Evolutionary conservation across 2,888 invertebrate species (phyloP), one percentile per base, ranked within the genome.

Genomic region (Drosophila buzzatii): DNA sequence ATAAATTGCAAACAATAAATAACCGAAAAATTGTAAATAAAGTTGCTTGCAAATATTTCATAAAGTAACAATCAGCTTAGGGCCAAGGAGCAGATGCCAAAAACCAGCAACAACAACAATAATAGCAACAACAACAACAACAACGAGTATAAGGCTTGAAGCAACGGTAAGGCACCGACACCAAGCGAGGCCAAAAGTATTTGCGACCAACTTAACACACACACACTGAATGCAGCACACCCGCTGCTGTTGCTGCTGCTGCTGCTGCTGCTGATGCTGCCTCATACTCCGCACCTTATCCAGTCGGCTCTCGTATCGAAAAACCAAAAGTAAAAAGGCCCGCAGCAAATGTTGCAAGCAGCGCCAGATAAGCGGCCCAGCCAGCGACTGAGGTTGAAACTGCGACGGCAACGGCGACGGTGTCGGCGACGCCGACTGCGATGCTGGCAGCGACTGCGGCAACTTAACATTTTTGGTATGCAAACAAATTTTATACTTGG

Each of bases 11-110:
- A 90, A 89, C 87, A 90, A 90, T 90, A 90, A 91, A 90, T 89
- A 90, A 90, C 90, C 79, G 82, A 90, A 89, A 91, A 90, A 90
- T 90, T 90, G 89, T 90, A 91, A 90, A 90, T 89, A 85, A 83
- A 89, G 90, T 85, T 89, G 89, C 90, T 76, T 82, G 83, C 87
- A 91, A 91, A 90, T 91, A 91, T 89, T 90, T 90, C 87, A 87
- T 79, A 90, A 89, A 81, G 87, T 79, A 90, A 82, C 90, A 90
- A 87, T 83, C 82, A 77, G 90, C 87, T 90, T 87, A 81, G 81
- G 90, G 89, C 90, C 76, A 84, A 81, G 86, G 83, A 90, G 83
- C 85, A 85, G 85, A 85, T 85, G 85, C 85, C 85, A 85, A 85
- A 83, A 86, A 76, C 61, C 76, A 76, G 9, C 75, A 75, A 14